A percentile compares a stretch with the other conserved stretches of the same genome.
Evolutionary conservation across 2,113 vertebrate genomes (phyloP).

Genomic region (Otus sunia): DNA sequence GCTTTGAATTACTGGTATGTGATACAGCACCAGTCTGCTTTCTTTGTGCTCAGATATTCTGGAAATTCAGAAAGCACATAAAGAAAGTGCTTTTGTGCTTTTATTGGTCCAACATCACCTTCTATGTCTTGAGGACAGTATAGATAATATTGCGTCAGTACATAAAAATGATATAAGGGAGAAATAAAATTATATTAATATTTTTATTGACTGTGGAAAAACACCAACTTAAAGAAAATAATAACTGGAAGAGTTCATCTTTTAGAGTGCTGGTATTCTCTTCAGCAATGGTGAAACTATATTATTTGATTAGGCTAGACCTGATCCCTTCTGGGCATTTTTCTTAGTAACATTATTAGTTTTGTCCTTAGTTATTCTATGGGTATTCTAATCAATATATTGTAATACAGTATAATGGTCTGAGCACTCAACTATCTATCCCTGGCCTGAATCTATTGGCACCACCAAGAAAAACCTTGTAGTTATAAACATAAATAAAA

Average conservation of each 20-base stretch:
- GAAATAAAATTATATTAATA: constrained; percentile 47
- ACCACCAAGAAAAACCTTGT: neutral
- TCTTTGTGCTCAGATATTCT: neutral
- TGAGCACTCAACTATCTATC: neutral
- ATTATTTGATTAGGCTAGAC: neutral
- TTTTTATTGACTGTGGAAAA: constrained; percentile 22
- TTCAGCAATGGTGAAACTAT: neutral
- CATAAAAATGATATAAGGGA: constrained; percentile 28
- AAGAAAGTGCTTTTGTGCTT: neutral
- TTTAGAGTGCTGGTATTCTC: neutral
- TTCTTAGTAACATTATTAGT: neutral
- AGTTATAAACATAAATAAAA: constrained; percentile 26
- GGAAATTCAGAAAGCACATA: neutral
- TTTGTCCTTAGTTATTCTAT: neutral
- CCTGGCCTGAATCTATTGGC: neutral
- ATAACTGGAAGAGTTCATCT: neutral
- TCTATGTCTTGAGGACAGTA: neutral
- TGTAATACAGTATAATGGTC: neutral
- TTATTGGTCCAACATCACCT: neutral
- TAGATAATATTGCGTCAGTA: neutral
- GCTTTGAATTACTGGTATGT: neutral
- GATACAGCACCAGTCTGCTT: neutral
- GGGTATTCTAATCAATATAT: constrained; percentile 11
- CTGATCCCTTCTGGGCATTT: neutral
- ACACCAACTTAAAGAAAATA: neutral